Evolutionary conservation across 2,888 invertebrate genomes (phyloP).

Genomic region (Rhingia campestris): DNA sequence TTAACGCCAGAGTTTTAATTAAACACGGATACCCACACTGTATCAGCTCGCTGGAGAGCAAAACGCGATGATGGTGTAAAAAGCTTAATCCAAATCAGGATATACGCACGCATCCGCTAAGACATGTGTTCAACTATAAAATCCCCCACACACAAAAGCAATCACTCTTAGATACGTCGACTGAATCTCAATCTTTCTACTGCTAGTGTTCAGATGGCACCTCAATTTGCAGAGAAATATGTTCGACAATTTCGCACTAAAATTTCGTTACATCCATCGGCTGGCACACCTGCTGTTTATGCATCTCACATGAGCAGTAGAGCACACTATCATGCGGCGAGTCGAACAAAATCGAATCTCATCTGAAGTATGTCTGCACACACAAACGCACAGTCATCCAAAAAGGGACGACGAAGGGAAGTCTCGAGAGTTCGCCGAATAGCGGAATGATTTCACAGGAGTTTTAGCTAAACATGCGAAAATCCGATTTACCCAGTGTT

Average conservation of each 20-base stretch:
- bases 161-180: slow-evolving; percentile 23
- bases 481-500: slow-evolving; percentile 61
- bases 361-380: slow-evolving; percentile 28
- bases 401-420: slow-evolving; percentile 17
- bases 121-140: slow-evolving; percentile 18
- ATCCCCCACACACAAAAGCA: slow-evolving; percentile 1
- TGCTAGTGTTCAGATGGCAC: slow-evolving; percentile 33
- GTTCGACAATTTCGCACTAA: slow-evolving; percentile 63
- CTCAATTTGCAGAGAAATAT: slow-evolving; percentile 65
- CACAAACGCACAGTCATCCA: slow-evolving; percentile 18
- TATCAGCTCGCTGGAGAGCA: neutral
- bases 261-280: slow-evolving; percentile 49
- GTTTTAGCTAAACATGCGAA: slow-evolving; percentile 68
- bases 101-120: slow-evolving; percentile 9
- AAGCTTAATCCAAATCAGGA: slow-evolving; percentile 8
- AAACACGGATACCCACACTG: slow-evolving; percentile 7
- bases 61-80: slow-evolving; percentile 10
- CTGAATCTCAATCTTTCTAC: slow-evolving; percentile 34
- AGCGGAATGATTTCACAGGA: slow-evolving; percentile 59
- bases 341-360: slow-evolving; percentile 56
- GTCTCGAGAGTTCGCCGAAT: slow-evolving; percentile 45
- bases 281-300: slow-evolving; percentile 54
- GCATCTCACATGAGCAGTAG: slow-evolving; percentile 32
- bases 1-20: slow-evolving; percentile 29
- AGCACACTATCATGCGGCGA: slow-evolving; percentile 30